These are phyloP conservation scores for Saxicola maurus DNA, from an alignment of 2,797 vertebrate species.

Conservation along the genomic window DNA sequence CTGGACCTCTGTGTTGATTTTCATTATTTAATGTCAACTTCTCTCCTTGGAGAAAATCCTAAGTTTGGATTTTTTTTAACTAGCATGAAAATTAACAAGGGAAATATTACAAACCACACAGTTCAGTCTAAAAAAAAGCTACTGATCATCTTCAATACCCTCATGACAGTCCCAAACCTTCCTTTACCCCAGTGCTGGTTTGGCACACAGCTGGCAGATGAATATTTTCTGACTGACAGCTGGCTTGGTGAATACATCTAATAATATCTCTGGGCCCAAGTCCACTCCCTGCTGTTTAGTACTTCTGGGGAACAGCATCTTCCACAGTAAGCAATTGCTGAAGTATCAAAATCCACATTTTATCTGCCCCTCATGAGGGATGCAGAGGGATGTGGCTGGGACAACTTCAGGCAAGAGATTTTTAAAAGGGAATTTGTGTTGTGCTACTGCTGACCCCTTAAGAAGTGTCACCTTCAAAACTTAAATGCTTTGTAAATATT, in stretches of 20 bases:
- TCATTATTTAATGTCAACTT: neutral
- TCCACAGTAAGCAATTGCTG: neutral
- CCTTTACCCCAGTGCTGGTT: neutral
- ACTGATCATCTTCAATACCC: neutral
- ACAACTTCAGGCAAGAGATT: neutral
- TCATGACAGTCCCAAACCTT: slow-evolving; percentile 22
- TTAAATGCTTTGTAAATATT: neutral
- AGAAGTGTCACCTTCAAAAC: neutral
- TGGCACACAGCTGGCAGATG: slow-evolving; percentile 1
- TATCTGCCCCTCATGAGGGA: neutral
- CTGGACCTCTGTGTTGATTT: neutral
- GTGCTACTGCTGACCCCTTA: neutral
- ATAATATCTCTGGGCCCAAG: neutral
- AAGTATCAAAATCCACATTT: neutral
- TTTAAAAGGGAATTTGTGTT: neutral
- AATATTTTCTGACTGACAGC: neutral
- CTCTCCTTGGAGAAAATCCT: neutral
- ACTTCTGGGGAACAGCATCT: slow-evolving; percentile 9
- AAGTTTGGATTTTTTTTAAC: neutral
- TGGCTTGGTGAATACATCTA: slow-evolving; percentile 11
- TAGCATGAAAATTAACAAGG: neutral
- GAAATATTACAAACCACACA: slow-evolving; percentile 2
- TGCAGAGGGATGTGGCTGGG: neutral
- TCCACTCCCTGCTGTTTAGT: neutral
- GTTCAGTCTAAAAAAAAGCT: slow-evolving; percentile 32